A percentile compares a stretch with the other conserved stretches of the same genome.
Conservation (phyloP, 2,113 vertebrate species). For the Myotis davidii region DNA sequence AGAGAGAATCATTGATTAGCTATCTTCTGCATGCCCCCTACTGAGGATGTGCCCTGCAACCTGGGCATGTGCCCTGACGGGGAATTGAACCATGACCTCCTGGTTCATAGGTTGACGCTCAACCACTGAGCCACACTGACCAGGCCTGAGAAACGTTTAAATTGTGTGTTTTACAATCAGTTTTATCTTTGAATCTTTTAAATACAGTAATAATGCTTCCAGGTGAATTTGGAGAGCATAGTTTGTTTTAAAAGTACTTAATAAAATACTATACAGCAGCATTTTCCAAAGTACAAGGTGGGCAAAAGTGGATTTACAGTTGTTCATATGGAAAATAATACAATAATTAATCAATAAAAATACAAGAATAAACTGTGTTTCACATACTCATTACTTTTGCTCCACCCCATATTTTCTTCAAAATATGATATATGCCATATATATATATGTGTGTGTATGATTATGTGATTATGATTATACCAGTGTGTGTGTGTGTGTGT, state of each 20-base stretch:
- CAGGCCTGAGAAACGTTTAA: neutral
- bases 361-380: too few species aligned
- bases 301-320: neutral
- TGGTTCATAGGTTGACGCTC: too few species aligned
- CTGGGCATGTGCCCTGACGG: too few species aligned
- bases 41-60: too few species aligned
- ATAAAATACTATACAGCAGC: neutral
- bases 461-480: too few species aligned
- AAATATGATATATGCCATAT: neutral
- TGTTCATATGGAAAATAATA: neutral
- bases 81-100: too few species aligned
- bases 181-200: slow-evolving; percentile 30
- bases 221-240: slow-evolving; percentile 4
- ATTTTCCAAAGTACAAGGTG: neutral
- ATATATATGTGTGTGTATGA: neutral
- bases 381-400: too few species aligned
- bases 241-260: slow-evolving; percentile 17
- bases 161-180: slow-evolving; percentile 4
- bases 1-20: too few species aligned
- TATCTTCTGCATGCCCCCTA: too few species aligned
- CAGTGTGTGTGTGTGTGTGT: too few species aligned
- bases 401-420: neutral
- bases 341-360: neutral
- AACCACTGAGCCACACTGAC: too few species aligned
- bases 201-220: neutral